Percentiles rank a stretch among this genome's conserved stretches.
Conservation (phyloP, 2,888 invertebrate species). For the Eremobia ochroleuca region DNA sequence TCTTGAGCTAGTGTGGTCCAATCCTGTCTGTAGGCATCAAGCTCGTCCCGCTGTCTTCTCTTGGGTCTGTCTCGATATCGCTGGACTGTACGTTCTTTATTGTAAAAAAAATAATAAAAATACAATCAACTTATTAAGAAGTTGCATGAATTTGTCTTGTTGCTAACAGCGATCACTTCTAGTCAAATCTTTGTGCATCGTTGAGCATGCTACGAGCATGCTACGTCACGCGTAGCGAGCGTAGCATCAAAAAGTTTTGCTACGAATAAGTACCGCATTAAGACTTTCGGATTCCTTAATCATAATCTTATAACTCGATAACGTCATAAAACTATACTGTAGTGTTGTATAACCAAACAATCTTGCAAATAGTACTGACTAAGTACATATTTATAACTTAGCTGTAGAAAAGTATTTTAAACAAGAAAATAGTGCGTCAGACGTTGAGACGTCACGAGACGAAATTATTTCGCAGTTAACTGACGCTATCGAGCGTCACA, state of each 20-base stretch:
- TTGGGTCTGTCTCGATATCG: not conserved
- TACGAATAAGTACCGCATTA: conserved; percentile 25
- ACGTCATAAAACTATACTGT: conserved; percentile 19
- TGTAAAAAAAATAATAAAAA: not conserved
- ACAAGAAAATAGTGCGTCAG: conserved; percentile 40
- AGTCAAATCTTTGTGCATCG: not conserved
- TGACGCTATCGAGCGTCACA: conserved; percentile 45
- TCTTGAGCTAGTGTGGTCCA: not conserved
- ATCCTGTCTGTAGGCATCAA: not conserved
- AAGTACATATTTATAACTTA: conserved; percentile 49
- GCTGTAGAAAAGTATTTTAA: conserved; percentile 22
- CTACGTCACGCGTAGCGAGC: conserved; percentile 46
- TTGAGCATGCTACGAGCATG: conserved; percentile 27
- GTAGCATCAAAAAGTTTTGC: conserved; percentile 33
- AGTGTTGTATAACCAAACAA: conserved; percentile 16
- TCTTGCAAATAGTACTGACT: conserved; percentile 10
- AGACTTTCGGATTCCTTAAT: not conserved
- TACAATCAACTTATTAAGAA: not conserved
- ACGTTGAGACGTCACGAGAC: conserved; percentile 32
- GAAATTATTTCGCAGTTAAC: conserved; percentile 32
- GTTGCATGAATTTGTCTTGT: not conserved
- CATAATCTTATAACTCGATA: conserved; percentile 6
- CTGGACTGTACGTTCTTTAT: not conserved
- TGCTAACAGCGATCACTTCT: too few species aligned
- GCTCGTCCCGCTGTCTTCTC: not conserved